Percentiles rank a stretch among this genome's conserved stretches.
Conservation (phyloP, 2,113 vertebrate species). For the Burhinus bistriatus region DNA sequence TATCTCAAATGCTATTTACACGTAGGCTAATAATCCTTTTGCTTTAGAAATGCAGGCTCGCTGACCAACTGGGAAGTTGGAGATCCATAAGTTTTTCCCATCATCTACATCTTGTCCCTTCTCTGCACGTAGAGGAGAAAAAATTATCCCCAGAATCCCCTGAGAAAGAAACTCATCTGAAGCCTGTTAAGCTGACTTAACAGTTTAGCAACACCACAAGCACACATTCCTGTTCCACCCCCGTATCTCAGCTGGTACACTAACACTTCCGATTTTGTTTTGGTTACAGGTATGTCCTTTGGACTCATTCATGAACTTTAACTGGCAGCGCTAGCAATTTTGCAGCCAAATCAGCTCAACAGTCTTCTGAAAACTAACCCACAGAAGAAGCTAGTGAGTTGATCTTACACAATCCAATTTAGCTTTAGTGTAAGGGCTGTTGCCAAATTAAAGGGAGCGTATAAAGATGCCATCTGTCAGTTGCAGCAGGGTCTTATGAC, state of each 20-base stretch:
- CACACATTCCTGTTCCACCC: not conserved
- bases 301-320: not conserved
- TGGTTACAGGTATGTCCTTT: not conserved
- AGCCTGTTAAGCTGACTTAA: not conserved
- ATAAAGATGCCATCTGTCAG: not conserved
- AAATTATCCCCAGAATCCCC: not conserved
- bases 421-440: not conserved
- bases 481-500: not conserved
- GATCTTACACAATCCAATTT: not conserved
- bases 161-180: not conserved
- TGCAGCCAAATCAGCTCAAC: not conserved
- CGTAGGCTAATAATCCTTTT: not conserved
- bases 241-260: fast-evolving
- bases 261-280: not conserved
- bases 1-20: not conserved
- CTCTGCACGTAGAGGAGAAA: not conserved
- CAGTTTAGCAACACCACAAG: not conserved
- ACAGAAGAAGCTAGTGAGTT: not conserved
- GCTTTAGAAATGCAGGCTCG: not conserved
- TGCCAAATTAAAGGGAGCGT: not conserved
- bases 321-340: not conserved
- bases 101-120: not conserved
- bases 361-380: not conserved
- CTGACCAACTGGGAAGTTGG: not conserved
- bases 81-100: not conserved